A percentile compares a stretch with the other conserved stretches of the same genome.
These are phyloP conservation scores for Coptodon bakossiorum DNA, from an alignment of 2,113 vertebrate species.

Conservation along the genomic window DNA sequence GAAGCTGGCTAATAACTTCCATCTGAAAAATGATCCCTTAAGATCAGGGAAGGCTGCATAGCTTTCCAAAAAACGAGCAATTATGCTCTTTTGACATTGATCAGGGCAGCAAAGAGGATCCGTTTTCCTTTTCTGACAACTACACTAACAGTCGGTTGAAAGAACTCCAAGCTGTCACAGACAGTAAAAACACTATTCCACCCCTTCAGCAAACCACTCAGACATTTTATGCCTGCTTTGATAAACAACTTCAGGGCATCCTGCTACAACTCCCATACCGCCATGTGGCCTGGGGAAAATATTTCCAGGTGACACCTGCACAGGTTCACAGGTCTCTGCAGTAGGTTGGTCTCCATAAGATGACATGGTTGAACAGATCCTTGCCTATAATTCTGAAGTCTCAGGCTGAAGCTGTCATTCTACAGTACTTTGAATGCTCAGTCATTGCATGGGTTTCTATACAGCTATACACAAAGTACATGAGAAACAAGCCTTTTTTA, in stretches of 20 bases:
- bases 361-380: background rate
- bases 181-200: background rate
- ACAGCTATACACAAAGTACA: background rate
- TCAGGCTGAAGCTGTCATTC: background rate
- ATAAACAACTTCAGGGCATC: background rate
- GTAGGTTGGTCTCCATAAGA: background rate
- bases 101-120: background rate
- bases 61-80: background rate
- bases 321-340: background rate
- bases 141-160: background rate
- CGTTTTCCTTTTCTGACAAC: background rate
- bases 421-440: background rate
- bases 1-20: background rate
- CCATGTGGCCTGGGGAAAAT: background rate
- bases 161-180: background rate
- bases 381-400: background rate
- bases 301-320: background rate
- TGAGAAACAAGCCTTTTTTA: background rate
- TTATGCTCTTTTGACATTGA: background rate
- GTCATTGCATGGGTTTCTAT: background rate
- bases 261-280: background rate
- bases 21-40: background rate
- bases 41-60: background rate
- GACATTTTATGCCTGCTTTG: background rate
- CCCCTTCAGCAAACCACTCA: background rate